Evolutionary conservation across 1,140 invertebrate species (phyloP).

Genomic region (Leptopilina boulardi): DNA sequence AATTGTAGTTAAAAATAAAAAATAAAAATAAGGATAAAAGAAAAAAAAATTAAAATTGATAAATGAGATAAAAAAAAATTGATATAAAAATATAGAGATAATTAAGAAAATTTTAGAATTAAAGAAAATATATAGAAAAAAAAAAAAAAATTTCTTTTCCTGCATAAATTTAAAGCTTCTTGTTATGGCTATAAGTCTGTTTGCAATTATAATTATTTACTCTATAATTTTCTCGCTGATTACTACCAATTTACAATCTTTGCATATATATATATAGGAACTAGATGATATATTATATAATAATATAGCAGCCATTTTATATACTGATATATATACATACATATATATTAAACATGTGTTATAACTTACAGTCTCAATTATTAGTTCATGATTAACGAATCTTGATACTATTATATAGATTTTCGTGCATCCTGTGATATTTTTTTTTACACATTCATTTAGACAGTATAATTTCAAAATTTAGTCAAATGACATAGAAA

Average conservation of each 20-base stretch:
- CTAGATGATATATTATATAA: neutral
- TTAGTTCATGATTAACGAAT: slow-evolving; percentile 14
- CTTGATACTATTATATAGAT: slow-evolving; percentile 15
- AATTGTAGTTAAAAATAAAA: no score
- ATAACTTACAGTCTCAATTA: slow-evolving; percentile 13
- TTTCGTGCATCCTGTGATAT: slow-evolving; percentile 31
- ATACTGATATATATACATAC: neutral
- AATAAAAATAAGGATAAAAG: no score
- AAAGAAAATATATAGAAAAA: neutral
- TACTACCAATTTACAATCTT: slow-evolving; percentile 28
- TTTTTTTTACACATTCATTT: slow-evolving; percentile 6
- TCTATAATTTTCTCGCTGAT: slow-evolving; percentile 27
- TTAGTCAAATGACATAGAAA: neutral
- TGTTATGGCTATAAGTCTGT: slow-evolving; percentile 24
- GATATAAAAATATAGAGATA: neutral
- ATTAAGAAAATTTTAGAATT: neutral
- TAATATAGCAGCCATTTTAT: slow-evolving; percentile 14
- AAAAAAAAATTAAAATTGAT: neutral
- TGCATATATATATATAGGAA: no score
- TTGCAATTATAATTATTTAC: slow-evolving; percentile 24
- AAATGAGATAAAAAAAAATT: neutral
- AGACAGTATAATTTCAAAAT: slow-evolving; percentile 13
- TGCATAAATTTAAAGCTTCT: slow-evolving; percentile 18
- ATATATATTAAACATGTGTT: no score
- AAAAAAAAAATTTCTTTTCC: neutral